A percentile compares a stretch with the other conserved stretches of the same genome.
These are phyloP conservation scores for Cyrtodaria siliqua DNA, from an alignment of 2,888 invertebrate genomes.

Conservation along the genomic window DNA sequence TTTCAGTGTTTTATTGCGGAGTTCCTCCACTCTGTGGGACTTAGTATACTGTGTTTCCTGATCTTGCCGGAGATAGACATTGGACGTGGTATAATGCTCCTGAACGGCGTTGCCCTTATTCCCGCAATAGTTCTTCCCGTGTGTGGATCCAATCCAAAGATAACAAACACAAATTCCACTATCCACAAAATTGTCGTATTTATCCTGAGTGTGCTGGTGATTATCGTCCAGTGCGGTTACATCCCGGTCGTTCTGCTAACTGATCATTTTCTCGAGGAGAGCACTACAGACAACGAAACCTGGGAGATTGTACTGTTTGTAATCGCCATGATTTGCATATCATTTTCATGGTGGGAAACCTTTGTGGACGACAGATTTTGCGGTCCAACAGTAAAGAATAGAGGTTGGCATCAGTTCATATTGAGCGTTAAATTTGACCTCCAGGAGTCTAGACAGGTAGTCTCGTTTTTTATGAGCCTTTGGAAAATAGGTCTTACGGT, in stretches of 20 bases:
- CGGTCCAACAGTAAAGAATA: slow-evolving; percentile 34
- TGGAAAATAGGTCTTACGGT: slow-evolving; percentile 58
- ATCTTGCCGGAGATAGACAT: slow-evolving; percentile 79
- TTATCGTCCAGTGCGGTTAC: slow-evolving; percentile 65
- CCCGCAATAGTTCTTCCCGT: slow-evolving; percentile 79
- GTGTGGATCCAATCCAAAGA: slow-evolving; percentile 46
- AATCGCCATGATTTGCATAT: slow-evolving; percentile 66
- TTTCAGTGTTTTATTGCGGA: slow-evolving; percentile 72
- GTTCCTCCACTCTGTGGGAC: slow-evolving; percentile 74
- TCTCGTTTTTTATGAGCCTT: slow-evolving; percentile 49
- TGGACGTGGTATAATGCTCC: slow-evolving; percentile 76
- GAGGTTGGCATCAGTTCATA: slow-evolving; percentile 44
- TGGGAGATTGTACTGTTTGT: slow-evolving; percentile 48
- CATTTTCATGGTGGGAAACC: slow-evolving; percentile 79
- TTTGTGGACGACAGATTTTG: slow-evolving; percentile 75
- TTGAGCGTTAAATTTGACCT: slow-evolving; percentile 65
- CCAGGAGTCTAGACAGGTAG: slow-evolving; percentile 62
- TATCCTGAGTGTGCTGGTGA: slow-evolving; percentile 49
- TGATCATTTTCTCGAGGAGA: slow-evolving; percentile 43
- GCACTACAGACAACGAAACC: slow-evolving; percentile 16
- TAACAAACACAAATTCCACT: not conserved
- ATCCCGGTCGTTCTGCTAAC: slow-evolving; percentile 63
- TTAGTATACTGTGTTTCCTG: slow-evolving; percentile 80
- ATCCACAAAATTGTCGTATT: slow-evolving; percentile 18
- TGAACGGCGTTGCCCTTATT: slow-evolving; percentile 76